A percentile compares a stretch with the other conserved stretches of the same genome.
These are phyloP conservation scores for Strigamia maritima DNA, from an alignment of 2,888 invertebrate genomes.

Conservation along the genomic window DNA sequence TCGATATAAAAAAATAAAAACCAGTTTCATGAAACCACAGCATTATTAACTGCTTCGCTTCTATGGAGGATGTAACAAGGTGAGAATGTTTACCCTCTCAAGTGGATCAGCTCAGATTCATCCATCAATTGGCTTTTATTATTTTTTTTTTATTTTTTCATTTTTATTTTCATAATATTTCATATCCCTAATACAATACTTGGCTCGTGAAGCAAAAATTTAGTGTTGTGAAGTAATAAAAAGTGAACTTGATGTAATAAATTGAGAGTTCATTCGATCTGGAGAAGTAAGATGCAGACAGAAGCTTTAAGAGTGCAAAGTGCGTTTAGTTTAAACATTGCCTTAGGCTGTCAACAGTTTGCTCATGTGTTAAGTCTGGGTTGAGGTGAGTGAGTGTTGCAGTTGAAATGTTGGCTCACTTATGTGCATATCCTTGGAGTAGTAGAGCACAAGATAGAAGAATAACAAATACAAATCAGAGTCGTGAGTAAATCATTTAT, in stretches of 20 bases:
- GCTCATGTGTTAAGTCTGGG: background rate
- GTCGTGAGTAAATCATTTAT: no score
- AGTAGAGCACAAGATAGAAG: background rate
- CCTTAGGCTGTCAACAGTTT: background rate
- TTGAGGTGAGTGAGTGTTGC: background rate
- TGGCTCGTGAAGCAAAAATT: no score
- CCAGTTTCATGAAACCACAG: background rate
- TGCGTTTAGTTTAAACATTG: background rate
- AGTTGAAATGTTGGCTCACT: conserved; percentile 24
- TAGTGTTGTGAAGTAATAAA: no score
- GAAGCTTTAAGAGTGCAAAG: background rate
- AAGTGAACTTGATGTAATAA: background rate
- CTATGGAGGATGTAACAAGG: conserved; percentile 5
- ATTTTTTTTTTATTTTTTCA: background rate
- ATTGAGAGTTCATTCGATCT: background rate
- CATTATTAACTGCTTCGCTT: conserved; percentile 5
- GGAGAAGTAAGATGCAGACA: conserved; percentile 2
- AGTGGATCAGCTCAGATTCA: background rate
- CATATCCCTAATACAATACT: no score
- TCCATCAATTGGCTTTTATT: background rate
- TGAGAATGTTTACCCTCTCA: background rate
- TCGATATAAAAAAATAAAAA: conserved; percentile 3
- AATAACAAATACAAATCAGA: background rate
- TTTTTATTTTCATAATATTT: background rate
- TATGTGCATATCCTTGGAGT: conserved; percentile 16